phyloP scores from a whole-genome alignment of 2,113 vertebrate genomes.

The Neolamprologus sp. region DNA sequence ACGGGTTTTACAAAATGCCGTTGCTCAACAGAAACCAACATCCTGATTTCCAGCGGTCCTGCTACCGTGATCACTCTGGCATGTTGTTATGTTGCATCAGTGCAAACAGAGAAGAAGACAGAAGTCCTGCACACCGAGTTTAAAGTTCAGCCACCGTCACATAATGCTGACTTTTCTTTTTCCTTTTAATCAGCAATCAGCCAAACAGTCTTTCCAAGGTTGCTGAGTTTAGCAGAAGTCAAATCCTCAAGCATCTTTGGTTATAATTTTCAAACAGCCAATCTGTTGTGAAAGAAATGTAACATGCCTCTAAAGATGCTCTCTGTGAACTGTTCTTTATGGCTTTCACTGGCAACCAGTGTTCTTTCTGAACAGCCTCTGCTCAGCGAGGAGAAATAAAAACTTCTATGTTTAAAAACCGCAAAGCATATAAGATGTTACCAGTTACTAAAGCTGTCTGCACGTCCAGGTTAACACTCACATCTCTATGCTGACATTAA shows the following conservation, averaged over 20 bases:
- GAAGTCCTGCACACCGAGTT: background rate
- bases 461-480: fast-evolving
- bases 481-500: fast-evolving
- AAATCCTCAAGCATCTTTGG: background rate
- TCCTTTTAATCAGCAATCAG: fast-evolving
- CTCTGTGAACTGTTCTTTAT: background rate
- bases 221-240: background rate
- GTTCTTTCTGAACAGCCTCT: background rate
- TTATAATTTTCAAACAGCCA: fast-evolving
- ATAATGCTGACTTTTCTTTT: background rate
- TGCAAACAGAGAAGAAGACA: slow-evolving; percentile 11
- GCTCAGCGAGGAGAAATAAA: background rate
- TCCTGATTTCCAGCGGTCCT: background rate
- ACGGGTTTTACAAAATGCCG: background rate
- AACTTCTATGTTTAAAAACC: background rate
- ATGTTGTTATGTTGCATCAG: background rate
- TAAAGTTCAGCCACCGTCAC: background rate
- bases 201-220: background rate
- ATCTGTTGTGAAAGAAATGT: background rate
- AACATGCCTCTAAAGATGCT: background rate
- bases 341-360: background rate
- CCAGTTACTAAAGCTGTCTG: fast-evolving
- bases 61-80: background rate
- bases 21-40: background rate
- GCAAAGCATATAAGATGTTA: background rate